phyloP scores from a whole-genome alignment of 2,888 invertebrate species.

The Pecten maximus region DNA sequence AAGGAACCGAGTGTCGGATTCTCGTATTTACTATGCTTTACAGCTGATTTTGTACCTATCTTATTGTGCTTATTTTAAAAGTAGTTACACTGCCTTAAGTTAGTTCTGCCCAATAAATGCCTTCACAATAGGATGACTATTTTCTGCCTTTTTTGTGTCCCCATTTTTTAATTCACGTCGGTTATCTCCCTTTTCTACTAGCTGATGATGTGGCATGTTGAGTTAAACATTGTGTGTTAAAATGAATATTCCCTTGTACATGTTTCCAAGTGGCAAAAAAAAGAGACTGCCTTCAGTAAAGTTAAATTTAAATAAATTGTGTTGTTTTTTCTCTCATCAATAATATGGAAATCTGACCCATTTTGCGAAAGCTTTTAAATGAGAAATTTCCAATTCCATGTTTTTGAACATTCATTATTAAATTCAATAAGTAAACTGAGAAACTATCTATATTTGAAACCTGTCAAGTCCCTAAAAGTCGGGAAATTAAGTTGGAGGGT shows the following conservation, averaged over 20 bases:
- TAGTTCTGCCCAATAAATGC: neutral
- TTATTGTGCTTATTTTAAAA: neutral
- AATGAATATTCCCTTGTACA: conserved; percentile 20
- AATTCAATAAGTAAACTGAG: no score
- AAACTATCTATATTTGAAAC: no score
- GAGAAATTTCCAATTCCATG: no score
- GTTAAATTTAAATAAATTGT: neutral
- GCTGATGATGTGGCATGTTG: conserved; percentile 27
- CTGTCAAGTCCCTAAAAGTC: no score
- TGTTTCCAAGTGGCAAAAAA: conserved; percentile 33
- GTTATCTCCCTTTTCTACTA: conserved; percentile 26
- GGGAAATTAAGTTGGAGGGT: no score
- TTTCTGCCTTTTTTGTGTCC: conserved; percentile 24
- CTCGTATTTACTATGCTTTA: neutral
- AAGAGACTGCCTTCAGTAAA: conserved; percentile 18
- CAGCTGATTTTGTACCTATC: neutral
- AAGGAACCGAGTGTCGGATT: neutral
- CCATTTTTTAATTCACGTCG: neutral
- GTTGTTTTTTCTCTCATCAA: neutral
- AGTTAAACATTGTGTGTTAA: conserved; percentile 11
- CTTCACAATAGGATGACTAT: neutral
- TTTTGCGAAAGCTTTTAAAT: no score
- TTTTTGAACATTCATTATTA: no score
- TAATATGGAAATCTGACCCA: no score
- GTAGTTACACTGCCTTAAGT: neutral